Percentiles rank a stretch among this genome's conserved stretches.
phyloP scores from a whole-genome alignment of 92 coral and sea anemone genomes.

The Epizoanthus stellaris region DNA sequence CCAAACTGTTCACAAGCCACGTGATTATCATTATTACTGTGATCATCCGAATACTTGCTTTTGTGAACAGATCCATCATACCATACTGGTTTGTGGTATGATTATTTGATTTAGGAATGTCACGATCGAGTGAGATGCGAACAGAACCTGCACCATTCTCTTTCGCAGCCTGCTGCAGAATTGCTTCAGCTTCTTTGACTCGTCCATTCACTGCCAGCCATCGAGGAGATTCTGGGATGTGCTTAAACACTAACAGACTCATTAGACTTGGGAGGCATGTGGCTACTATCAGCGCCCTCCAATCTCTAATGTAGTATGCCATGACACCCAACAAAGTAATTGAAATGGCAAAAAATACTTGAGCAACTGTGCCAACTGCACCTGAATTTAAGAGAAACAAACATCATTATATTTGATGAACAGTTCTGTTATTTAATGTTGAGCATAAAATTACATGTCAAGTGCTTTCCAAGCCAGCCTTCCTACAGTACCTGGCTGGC shows the following conservation, averaged over 20 bases:
- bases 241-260: constrained; percentile 55
- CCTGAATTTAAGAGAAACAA: constrained; percentile 50
- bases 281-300: constrained; percentile 73
- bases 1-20: constrained; percentile 90
- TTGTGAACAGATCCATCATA: constrained; percentile 73
- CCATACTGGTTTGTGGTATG: constrained; percentile 50
- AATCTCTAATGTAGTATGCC: constrained; percentile 77
- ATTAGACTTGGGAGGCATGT: constrained; percentile 71
- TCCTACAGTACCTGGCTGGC: too few species aligned
- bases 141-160: constrained; percentile 62
- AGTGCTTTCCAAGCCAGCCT: background rate
- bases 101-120: background rate
- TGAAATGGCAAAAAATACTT: constrained; percentile 73
- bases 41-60: constrained; percentile 64
- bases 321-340: constrained; percentile 68
- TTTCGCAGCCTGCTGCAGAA: constrained; percentile 68
- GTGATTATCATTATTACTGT: constrained; percentile 71
- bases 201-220: constrained; percentile 86
- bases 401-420: background rate
- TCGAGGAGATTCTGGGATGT: constrained; percentile 88
- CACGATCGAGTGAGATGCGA: constrained; percentile 16
- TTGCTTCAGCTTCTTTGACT: constrained; percentile 79
- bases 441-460: background rate
- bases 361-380: constrained; percentile 69
- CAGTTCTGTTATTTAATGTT: background rate